phyloP scores from a whole-genome alignment of 2,888 invertebrate genomes.

The Eudasyphora cyanicolor region DNA sequence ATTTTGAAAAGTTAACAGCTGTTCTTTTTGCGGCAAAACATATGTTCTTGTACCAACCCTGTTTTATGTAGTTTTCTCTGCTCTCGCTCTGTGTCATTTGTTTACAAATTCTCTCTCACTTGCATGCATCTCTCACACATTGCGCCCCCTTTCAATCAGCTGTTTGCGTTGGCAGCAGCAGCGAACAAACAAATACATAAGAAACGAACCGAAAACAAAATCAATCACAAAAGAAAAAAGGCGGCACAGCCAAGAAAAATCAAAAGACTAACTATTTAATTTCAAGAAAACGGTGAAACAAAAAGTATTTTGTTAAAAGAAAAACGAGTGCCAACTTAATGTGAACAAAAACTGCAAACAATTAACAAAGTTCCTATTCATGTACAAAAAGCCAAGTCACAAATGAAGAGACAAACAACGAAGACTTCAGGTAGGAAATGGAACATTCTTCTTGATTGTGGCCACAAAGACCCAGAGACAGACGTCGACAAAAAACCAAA shows the following conservation, averaged over 20 bases:
- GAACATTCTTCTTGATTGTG: too few species aligned
- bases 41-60: slow-evolving; percentile 13
- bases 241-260: slow-evolving; percentile 49
- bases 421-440: not conserved
- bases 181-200: slow-evolving; percentile 60
- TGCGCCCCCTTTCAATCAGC: slow-evolving; percentile 38
- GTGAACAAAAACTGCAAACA: not conserved
- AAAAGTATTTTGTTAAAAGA: not conserved
- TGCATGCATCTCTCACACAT: slow-evolving; percentile 9
- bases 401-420: not conserved
- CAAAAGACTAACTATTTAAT: not conserved
- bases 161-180: slow-evolving; percentile 29
- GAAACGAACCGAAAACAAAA: slow-evolving; percentile 9
- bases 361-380: slow-evolving; percentile 29
- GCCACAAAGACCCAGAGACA: not conserved
- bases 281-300: not conserved
- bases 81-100: not conserved
- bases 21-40: too few species aligned
- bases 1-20: too few species aligned
- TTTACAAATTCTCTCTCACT: too few species aligned
- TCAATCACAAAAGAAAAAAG: slow-evolving; percentile 47
- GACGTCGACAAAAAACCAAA: not conserved
- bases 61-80: not conserved
- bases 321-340: not conserved
- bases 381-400: not conserved